Conservation (phyloP, 2,797 vertebrate species). For the Xiphorhynchus erythropygius region DNA sequence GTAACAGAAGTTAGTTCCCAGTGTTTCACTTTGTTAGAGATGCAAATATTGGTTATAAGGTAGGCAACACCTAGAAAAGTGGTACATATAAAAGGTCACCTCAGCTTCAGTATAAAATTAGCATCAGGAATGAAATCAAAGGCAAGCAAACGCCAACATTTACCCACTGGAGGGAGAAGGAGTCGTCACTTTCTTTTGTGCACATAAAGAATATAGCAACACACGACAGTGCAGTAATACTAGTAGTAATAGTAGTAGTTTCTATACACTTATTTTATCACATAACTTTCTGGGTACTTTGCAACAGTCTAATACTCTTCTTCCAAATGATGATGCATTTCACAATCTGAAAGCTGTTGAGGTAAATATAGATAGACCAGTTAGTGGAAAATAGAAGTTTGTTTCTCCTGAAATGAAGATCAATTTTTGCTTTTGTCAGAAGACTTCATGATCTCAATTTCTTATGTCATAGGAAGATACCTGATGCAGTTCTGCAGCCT, state of each 20-base stretch:
- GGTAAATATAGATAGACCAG: neutral
- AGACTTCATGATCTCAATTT: neutral
- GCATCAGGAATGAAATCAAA: conserved; percentile 2
- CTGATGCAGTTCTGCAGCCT: neutral
- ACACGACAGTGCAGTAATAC: neutral
- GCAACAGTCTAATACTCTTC: neutral
- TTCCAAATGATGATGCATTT: neutral
- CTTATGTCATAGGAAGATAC: neutral
- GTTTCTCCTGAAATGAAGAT: neutral
- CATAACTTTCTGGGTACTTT: neutral
- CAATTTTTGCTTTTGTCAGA: neutral
- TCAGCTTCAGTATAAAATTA: conserved; percentile 20
- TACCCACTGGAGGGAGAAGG: conserved; percentile 1
- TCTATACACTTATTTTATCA: neutral
- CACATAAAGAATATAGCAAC: neutral
- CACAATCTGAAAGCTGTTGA: neutral
- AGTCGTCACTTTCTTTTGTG: neutral
- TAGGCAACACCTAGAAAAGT: neutral
- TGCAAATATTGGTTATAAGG: neutral
- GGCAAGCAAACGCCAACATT: conserved; percentile 19
- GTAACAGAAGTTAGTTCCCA: neutral
- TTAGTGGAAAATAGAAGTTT: neutral
- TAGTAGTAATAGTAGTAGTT: neutral
- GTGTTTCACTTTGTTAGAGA: neutral
- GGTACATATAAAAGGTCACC: conserved; percentile 28